Evolutionary conservation across 2,113 vertebrate species (phyloP).

Genomic region (Cnemophilus loriae): DNA sequence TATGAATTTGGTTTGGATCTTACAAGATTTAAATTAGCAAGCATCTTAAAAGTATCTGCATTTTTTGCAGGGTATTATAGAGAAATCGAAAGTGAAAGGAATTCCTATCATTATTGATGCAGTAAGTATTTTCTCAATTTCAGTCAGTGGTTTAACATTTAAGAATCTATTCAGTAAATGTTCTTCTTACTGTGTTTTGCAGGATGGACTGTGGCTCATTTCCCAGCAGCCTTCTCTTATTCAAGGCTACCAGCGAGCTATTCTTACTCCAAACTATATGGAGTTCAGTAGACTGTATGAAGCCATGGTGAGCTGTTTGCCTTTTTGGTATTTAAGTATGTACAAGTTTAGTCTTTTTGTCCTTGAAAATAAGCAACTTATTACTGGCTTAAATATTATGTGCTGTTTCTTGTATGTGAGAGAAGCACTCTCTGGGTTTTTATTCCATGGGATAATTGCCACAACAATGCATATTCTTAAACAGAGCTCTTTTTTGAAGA

Average conservation of each 20-base stretch:
- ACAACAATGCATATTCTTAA: not conserved
- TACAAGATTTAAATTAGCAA: not conserved
- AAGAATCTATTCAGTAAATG: not conserved
- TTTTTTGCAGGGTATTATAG: conserved; percentile 84
- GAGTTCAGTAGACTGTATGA: conserved; percentile 91
- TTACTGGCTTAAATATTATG: not conserved
- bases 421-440: not conserved
- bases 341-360: not conserved
- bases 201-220: conserved; percentile 96
- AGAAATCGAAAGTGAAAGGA: conserved; percentile 83
- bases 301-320: conserved; percentile 81
- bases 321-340: not conserved
- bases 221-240: conserved; percentile 88
- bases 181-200: not conserved
- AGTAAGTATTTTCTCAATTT: conserved; percentile 77
- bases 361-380: not conserved
- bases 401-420: not conserved
- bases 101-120: conserved; percentile 93
- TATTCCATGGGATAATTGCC: not conserved
- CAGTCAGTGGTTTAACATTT: not conserved
- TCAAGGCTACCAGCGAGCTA: conserved; percentile 86
- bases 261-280: conserved; percentile 93
- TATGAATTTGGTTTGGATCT: not conserved
- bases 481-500: not conserved
- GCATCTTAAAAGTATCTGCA: not conserved